phyloP scores from a whole-genome alignment of 2,797 vertebrate species.

The Neopelma chrysocephalum region DNA sequence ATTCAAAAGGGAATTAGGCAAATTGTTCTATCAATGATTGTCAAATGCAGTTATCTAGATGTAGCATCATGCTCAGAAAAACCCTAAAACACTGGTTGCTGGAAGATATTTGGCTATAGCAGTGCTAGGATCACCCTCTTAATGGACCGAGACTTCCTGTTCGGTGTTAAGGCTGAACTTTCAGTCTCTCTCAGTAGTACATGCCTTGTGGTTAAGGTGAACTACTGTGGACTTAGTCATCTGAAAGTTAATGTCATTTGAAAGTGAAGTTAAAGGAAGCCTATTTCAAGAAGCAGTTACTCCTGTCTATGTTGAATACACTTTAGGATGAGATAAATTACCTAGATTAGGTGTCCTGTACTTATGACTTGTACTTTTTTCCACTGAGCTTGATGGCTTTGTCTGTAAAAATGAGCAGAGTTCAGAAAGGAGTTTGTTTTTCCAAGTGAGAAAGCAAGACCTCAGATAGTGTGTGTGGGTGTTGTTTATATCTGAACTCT shows the following conservation, averaged over 20 bases:
- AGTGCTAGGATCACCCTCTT: background rate
- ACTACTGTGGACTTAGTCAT: background rate
- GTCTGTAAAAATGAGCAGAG: background rate
- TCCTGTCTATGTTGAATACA: background rate
- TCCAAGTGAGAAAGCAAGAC: background rate
- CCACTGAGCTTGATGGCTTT: background rate
- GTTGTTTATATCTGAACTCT: background rate
- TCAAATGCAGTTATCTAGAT: background rate
- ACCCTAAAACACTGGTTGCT: background rate
- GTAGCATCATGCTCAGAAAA: background rate
- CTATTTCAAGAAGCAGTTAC: background rate
- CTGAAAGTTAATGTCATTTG: background rate
- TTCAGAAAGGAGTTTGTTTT: background rate
- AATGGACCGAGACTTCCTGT: background rate
- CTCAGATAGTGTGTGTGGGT: background rate
- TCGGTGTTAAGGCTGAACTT: background rate
- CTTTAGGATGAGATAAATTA: background rate
- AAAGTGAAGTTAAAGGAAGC: background rate
- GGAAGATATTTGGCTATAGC: background rate
- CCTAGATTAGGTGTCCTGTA: background rate
- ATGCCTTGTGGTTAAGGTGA: background rate
- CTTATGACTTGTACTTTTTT: background rate
- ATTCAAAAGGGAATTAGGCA: constrained; percentile 15
- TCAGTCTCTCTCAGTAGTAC: background rate
- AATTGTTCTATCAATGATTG: background rate